Percentiles rank a stretch among this genome's conserved stretches.
Evolutionary conservation across 1,140 invertebrate genomes (phyloP).

Genomic region (Eueides isabella): DNA sequence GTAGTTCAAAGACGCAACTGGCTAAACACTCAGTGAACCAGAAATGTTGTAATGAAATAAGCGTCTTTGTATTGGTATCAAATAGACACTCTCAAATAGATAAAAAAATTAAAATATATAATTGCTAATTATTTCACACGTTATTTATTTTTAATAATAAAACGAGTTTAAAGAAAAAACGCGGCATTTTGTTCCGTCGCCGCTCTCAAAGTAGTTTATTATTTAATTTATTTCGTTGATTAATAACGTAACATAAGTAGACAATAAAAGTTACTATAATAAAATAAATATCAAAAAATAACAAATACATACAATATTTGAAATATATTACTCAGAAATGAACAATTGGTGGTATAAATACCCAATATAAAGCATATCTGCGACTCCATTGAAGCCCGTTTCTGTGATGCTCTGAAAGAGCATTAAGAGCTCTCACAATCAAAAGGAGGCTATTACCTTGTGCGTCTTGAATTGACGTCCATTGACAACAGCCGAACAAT

Average conservation of each 20-base stretch:
- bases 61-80: background rate
- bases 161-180: too few relatives aligned
- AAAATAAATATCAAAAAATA: background rate
- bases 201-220: too few relatives aligned
- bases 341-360: background rate
- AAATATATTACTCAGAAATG: background rate
- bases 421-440: slow-evolving; percentile 51
- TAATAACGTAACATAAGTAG: too few relatives aligned
- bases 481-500: slow-evolving; percentile 59
- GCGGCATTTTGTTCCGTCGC: too few relatives aligned
- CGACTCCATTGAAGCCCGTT: slow-evolving; percentile 32
- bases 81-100: background rate
- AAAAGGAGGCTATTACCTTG: slow-evolving; percentile 52
- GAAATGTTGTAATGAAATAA: slow-evolving; percentile 18
- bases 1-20: slow-evolving; percentile 38
- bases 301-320: background rate
- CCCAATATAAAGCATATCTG: background rate
- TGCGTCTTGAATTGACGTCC: slow-evolving; percentile 62
- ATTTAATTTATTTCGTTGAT: too few relatives aligned
- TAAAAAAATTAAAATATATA: background rate
- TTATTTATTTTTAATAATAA: too few relatives aligned
- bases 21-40: slow-evolving; percentile 33
- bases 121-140: background rate
- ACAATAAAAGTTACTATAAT: background rate
- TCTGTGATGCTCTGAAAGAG: slow-evolving; percentile 41